These are phyloP conservation scores for Theretra japonica DNA, from an alignment of 2,888 invertebrate genomes.

Conservation along the genomic window DNA sequence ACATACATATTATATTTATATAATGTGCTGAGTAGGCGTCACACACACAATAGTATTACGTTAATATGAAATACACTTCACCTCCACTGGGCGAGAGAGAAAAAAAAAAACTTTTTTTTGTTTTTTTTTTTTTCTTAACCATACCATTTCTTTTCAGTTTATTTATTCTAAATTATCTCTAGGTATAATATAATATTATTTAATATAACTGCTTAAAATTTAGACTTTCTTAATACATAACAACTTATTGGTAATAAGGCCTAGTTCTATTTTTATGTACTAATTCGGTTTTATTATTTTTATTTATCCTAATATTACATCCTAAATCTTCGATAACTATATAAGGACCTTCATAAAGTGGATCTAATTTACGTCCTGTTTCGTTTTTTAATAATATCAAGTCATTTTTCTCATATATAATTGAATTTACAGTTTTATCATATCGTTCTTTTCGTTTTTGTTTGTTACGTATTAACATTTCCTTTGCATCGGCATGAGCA, in stretches of 20 bases:
- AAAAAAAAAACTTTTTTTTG: too few species aligned
- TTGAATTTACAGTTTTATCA: slow-evolving; percentile 1
- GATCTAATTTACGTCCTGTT: neutral
- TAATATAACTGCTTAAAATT: too few species aligned
- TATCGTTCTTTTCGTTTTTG: neutral
- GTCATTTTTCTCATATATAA: slow-evolving; percentile 2
- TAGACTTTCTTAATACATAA: neutral
- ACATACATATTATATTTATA: too few species aligned
- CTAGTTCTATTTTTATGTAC: slow-evolving; percentile 11
- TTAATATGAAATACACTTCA: too few species aligned
- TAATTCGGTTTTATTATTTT: slow-evolving; percentile 30
- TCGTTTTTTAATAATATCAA: slow-evolving; percentile 1
- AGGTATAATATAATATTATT: too few species aligned
- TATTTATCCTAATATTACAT: slow-evolving; percentile 31
- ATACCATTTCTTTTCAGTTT: too few species aligned
- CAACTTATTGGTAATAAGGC: neutral
- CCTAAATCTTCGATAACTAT: slow-evolving; percentile 28
- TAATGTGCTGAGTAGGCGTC: too few species aligned
- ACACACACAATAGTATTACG: too few species aligned
- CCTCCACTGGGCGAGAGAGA: too few species aligned
- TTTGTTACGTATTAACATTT: neutral
- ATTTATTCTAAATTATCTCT: too few species aligned
- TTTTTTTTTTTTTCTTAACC: too few species aligned
- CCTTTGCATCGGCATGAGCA: slow-evolving; percentile 11
- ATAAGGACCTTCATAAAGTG: slow-evolving; percentile 27